phyloP scores from a whole-genome alignment of 1,140 invertebrate genomes.

The Lanistes nyassanus region DNA sequence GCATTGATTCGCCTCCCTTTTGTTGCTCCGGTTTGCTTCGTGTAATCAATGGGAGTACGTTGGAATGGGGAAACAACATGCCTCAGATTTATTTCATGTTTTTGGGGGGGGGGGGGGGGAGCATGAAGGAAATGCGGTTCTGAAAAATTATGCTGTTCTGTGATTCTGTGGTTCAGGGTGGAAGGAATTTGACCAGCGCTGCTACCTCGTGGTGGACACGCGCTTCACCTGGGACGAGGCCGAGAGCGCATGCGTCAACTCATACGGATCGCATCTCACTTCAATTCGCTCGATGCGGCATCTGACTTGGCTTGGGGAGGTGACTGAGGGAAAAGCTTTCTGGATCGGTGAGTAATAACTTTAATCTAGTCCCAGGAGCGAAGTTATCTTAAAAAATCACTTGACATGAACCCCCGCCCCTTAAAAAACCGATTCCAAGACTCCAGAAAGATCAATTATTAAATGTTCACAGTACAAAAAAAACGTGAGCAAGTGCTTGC shows the following conservation, averaged over 20 bases:
- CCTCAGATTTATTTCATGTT: too few species aligned
- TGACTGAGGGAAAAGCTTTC: conserved; percentile 52
- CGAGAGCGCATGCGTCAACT: conserved; percentile 47
- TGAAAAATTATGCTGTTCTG: too few species aligned
- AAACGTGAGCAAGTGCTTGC: neutral
- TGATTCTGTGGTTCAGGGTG: conserved; percentile 47
- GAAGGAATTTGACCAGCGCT: conserved; percentile 53
- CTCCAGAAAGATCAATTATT: too few species aligned
- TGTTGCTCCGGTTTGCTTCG: neutral
- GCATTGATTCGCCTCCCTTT: neutral
- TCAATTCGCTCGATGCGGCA: conserved; percentile 49
- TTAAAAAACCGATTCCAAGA: too few species aligned
- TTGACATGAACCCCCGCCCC: too few species aligned
- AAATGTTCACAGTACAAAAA: too few species aligned
- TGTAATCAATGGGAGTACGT: too few species aligned
- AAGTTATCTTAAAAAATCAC: neutral
- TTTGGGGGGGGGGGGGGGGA: neutral
- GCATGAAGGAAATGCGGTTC: neutral
- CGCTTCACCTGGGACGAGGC: conserved; percentile 57
- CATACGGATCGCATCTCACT: conserved; percentile 49
- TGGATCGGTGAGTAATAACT: conserved; percentile 62
- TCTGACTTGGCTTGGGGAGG: conserved; percentile 46
- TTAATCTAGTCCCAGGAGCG: too few species aligned
- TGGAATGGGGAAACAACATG: too few species aligned
- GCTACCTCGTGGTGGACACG: conserved; percentile 56